Evolutionary conservation across 2,888 invertebrate genomes (phyloP).

Genomic region (Dioctria rufipes): DNA sequence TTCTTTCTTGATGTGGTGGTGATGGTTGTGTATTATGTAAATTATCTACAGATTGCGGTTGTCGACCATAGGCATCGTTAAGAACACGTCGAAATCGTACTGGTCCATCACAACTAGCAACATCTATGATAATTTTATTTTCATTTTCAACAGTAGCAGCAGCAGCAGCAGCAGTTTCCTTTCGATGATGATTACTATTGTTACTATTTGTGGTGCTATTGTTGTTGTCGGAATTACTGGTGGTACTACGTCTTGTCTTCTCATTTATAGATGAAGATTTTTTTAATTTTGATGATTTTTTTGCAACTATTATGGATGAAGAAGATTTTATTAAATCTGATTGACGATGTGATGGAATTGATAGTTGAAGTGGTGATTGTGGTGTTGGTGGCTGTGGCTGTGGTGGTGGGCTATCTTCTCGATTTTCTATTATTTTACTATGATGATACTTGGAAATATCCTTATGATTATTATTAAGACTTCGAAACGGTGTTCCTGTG

Average conservation of each 20-base stretch:
- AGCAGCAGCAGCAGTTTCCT: constrained; percentile 33
- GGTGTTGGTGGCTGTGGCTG: background rate
- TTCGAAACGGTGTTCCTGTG: constrained; percentile 62
- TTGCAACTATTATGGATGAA: background rate
- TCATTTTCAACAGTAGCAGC: constrained; percentile 44
- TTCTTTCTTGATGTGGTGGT: constrained; percentile 64
- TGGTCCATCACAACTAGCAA: constrained; percentile 94
- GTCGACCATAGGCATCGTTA: constrained; percentile 82
- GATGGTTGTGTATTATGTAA: constrained; percentile 46
- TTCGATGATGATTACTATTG: constrained; percentile 32
- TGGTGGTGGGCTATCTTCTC: background rate
- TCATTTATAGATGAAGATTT: constrained; percentile 39
- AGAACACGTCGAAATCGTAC: constrained; percentile 88
- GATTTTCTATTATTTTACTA: constrained; percentile 21
- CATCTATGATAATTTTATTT: constrained; percentile 81
- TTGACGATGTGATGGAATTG: too few relatives aligned
- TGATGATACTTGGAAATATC: constrained; percentile 16
- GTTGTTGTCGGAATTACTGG: too few relatives aligned
- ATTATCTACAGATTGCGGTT: constrained; percentile 70
- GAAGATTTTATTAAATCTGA: background rate
- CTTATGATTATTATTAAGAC: constrained; percentile 56
- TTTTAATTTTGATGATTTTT: constrained; percentile 47
- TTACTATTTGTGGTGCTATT: background rate
- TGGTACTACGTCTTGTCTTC: constrained; percentile 18
- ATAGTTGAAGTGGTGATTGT: too few relatives aligned